A percentile compares a stretch with the other conserved stretches of the same genome.
Conservation (phyloP, 2,888 invertebrate genomes). For the Conus canariensis region DNA sequence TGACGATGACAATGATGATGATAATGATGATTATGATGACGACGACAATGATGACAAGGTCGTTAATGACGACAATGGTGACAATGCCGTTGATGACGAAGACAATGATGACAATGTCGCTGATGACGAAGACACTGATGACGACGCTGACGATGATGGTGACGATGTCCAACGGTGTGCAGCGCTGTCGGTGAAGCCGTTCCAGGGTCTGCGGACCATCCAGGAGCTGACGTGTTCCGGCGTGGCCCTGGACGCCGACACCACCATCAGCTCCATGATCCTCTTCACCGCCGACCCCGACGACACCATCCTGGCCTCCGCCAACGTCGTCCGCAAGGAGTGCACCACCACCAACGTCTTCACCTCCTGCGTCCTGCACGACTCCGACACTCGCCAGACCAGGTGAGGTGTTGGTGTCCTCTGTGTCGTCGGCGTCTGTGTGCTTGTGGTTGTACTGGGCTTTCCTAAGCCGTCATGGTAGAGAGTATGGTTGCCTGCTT, state of each 20-base stretch:
- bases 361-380: conserved; percentile 10
- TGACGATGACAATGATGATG: too few relatives aligned
- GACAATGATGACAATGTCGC: too few relatives aligned
- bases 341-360: conserved; percentile 31
- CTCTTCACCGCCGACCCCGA: neutral
- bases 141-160: neutral
- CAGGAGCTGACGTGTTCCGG: conserved; percentile 30
- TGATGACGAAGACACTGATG: too few relatives aligned
- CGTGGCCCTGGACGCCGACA: conserved; percentile 27
- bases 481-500: too few relatives aligned
- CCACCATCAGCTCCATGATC: conserved; percentile 31
- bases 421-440: neutral
- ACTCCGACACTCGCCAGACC: neutral
- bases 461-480: neutral
- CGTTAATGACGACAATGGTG: too few relatives aligned
- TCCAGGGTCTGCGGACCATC: conserved; percentile 17
- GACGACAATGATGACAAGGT: neutral
- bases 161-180: neutral
- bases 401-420: neutral
- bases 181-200: conserved; percentile 16
- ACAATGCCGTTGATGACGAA: too few relatives aligned
- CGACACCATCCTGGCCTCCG: conserved; percentile 24
- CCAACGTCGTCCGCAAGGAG: conserved; percentile 27
- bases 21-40: too few relatives aligned
- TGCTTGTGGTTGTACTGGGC: neutral